Evolutionary conservation across 2,113 vertebrate species (phyloP).

Genomic region (Equus przewalskii): DNA sequence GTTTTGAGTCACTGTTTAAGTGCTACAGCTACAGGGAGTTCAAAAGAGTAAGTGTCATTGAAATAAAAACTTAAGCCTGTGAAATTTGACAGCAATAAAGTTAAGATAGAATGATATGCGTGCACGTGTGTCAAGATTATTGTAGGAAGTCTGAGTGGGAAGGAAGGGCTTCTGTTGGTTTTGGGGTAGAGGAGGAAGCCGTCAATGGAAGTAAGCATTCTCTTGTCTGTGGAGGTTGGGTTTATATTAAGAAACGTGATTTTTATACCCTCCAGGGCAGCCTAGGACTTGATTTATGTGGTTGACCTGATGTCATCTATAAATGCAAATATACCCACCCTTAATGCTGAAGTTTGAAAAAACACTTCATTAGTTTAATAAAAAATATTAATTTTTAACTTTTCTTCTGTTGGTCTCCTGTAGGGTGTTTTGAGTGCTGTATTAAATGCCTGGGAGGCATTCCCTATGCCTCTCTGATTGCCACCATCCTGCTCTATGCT

Average conservation of each 20-base stretch:
- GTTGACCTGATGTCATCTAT: background rate
- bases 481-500: slow-evolving; percentile 98
- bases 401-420: slow-evolving; percentile 1
- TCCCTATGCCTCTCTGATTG: slow-evolving; percentile 97
- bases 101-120: background rate
- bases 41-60: background rate
- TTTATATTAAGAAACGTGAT: background rate
- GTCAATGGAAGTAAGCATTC: background rate
- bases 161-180: background rate
- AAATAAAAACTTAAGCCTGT: background rate
- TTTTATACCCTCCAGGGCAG: background rate
- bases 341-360: background rate
- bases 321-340: background rate
- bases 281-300: background rate
- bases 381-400: background rate
- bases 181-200: background rate
- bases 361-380: background rate
- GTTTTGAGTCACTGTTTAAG: background rate
- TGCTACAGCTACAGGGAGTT: background rate
- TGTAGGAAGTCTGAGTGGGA: background rate
- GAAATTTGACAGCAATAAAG: background rate
- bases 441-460: slow-evolving; percentile 99
- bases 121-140: background rate
- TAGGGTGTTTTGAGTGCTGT: slow-evolving; percentile 98
- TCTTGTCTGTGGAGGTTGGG: background rate